Conservation (phyloP, 1,140 invertebrate genomes). For the Oncopeltus fasciatus region DNA sequence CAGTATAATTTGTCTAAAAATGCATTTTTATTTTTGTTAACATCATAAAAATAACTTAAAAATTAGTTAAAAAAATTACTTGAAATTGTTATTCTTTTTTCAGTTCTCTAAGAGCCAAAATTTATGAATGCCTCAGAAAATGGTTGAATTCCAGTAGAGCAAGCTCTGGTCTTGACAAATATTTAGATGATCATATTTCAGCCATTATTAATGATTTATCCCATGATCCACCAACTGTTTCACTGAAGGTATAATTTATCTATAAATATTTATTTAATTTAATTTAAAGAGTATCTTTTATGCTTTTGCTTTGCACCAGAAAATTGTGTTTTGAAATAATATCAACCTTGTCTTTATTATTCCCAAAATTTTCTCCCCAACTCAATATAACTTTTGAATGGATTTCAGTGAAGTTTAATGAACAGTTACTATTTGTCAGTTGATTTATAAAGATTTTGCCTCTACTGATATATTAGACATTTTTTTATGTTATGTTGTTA, state of each 20-base stretch:
- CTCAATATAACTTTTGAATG: background rate
- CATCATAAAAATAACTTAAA: too few relatives aligned
- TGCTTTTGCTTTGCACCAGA: background rate
- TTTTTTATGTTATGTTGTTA: too few relatives aligned
- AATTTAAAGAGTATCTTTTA: background rate
- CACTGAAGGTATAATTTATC: background rate
- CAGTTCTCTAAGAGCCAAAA: background rate
- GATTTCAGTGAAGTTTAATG: too few relatives aligned
- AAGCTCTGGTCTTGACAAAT: background rate
- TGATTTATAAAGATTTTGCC: too few relatives aligned
- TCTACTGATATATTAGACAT: too few relatives aligned
- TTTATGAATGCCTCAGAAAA: background rate
- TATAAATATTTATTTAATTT: too few relatives aligned
- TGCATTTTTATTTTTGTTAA: too few relatives aligned
- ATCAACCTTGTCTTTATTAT: background rate
- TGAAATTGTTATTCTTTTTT: too few relatives aligned
- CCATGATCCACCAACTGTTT: background rate
- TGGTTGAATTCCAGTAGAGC: background rate
- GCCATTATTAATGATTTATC: background rate
- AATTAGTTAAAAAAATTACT: too few relatives aligned
- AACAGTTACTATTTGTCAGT: too few relatives aligned
- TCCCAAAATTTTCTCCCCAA: background rate
- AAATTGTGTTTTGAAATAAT: background rate
- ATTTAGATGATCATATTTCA: background rate
- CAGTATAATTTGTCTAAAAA: too few relatives aligned